Evolutionary conservation across 2,797 vertebrate genomes (phyloP), one percentile per base, ranked within the genome.

Genomic region (Anas flavirostris): DNA sequence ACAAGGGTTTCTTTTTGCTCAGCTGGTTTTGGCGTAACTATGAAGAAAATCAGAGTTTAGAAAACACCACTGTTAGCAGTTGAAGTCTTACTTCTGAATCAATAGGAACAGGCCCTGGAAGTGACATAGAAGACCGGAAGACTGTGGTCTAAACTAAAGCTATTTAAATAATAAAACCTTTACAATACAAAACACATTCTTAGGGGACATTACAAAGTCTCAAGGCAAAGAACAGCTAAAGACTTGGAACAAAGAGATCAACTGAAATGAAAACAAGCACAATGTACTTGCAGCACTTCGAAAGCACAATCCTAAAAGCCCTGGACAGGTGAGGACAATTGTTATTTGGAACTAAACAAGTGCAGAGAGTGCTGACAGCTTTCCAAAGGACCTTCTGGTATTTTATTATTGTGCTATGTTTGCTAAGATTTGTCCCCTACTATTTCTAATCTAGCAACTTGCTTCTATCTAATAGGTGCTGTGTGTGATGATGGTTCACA

Each of bases 211-310:
- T 75, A 75, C 29, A 48, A 48, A 75, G 62, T 68, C 60, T 82
- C 56, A 94, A 95, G 44, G 68, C 37, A 90, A 91, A 96, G 82
- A 87, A 79, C 68, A 88, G 74, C 50, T 58, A 31, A 86, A 93
- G 35, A 35, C 26, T n/a, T 67, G 67, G 80, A 94, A 90, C 72
- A 87, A 95, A 91, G 67, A 77, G 56, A 94, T 82, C 74, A 91
- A 82, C 0, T 74, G 60, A 90, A 88, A 94, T 41, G 31, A 88
- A 93, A 79, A 72, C 88, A 91, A 89, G 58, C 76, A 87, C 86
- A 92, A 94, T 87, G 88, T 67, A 82, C 9, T 88, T 18, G 89
- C 12, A 86, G 83, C 46, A 63, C 63, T 88, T 70, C 23, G 50
- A 76, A 91, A 89, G 43, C 66, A 88, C 59, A 79, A 84, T 15